Conservation (phyloP, 2,113 vertebrate genomes). For the Pan paniscus region DNA sequence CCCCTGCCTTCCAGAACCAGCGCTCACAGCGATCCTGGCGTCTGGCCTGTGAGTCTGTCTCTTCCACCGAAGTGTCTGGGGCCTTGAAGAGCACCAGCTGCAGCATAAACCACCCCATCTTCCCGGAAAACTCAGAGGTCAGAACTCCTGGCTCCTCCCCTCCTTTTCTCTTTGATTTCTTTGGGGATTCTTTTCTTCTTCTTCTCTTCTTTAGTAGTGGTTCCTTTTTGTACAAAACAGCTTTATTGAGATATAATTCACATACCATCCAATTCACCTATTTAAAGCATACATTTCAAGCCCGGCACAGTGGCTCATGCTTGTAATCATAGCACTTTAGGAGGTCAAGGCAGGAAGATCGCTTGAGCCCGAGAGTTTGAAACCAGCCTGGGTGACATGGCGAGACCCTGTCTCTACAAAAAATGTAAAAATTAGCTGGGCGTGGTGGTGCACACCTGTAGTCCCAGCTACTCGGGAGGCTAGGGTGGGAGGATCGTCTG, state of each 20-base stretch:
- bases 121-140: slow-evolving; percentile 84
- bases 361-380: too few relatives aligned
- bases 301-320: too few relatives aligned
- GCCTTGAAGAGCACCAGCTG: slow-evolving; percentile 78
- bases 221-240: neutral
- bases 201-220: neutral
- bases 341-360: too few relatives aligned
- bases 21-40: neutral
- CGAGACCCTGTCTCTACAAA: too few relatives aligned
- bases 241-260: neutral
- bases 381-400: too few relatives aligned
- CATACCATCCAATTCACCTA: neutral
- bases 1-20: slow-evolving; percentile 41
- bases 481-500: too few relatives aligned
- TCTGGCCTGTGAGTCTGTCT: rapidly evolving
- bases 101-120: slow-evolving; percentile 85
- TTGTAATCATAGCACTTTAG: too few relatives aligned
- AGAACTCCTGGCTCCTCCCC: neutral
- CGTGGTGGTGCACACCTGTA: too few relatives aligned
- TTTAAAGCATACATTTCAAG: neutral
- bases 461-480: too few relatives aligned
- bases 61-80: neutral
- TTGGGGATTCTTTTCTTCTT: neutral
- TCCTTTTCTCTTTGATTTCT: neutral
- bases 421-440: too few relatives aligned